Evolutionary conservation across 2,888 invertebrate genomes (phyloP).

Genomic region (Calliopum simillimum): DNA sequence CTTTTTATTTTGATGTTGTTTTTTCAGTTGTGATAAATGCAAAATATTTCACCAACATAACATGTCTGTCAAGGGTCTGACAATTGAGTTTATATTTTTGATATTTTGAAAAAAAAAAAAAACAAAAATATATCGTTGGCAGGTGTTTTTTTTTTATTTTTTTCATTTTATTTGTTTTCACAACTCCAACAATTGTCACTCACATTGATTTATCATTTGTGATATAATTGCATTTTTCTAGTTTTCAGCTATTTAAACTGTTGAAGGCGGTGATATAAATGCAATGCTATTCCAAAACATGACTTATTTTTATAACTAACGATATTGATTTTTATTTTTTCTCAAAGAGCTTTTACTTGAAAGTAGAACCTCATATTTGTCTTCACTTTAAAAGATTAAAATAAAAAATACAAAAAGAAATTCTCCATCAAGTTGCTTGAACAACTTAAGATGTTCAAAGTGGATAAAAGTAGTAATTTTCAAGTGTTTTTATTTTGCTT

Average conservation of each 20-base stretch:
- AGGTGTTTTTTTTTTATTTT: not conserved
- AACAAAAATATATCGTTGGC: not conserved
- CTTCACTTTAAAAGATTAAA: not conserved
- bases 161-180: not conserved
- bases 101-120: not conserved
- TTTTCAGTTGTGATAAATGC: constrained; percentile 17
- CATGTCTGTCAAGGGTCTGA: constrained; percentile 10
- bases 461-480: constrained; percentile 2
- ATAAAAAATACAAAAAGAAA: not conserved
- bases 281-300: too few relatives aligned
- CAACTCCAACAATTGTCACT: not conserved
- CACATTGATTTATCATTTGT: not conserved
- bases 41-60: constrained; percentile 12
- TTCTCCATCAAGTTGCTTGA: not conserved
- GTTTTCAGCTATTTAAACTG: too few relatives aligned
- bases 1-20: not conserved
- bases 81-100: not conserved
- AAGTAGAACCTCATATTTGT: not conserved
- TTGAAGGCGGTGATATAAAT: too few relatives aligned
- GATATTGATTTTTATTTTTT: too few relatives aligned
- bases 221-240: too few relatives aligned
- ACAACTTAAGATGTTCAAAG: constrained; percentile 1
- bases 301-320: too few relatives aligned
- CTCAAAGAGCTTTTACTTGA: not conserved
- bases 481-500: not conserved